Conservation (phyloP, 2,113 vertebrate species). For the Ursus arctos region DNA sequence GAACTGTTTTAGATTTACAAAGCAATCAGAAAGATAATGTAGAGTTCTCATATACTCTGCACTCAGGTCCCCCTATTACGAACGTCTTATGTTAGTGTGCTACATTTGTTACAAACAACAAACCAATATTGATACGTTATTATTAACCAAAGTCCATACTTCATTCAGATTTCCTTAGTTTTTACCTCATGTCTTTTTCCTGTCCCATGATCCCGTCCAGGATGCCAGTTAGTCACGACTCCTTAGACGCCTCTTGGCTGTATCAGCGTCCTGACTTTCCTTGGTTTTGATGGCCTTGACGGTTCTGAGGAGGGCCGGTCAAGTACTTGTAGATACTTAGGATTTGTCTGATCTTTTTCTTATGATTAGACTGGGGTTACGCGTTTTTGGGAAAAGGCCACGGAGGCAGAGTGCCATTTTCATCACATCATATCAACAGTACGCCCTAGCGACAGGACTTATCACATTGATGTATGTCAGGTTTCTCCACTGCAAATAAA, state of each 20-base stretch:
- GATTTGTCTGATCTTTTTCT: not conserved
- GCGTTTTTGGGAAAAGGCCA: not conserved
- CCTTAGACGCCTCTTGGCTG: not conserved
- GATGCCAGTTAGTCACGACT: not conserved
- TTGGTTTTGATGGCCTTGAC: not conserved
- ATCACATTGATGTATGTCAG: not conserved
- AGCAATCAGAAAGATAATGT: not conserved
- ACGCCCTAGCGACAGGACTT: not conserved
- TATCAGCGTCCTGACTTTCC: not conserved
- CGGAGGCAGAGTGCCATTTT: not conserved
- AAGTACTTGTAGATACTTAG: not conserved
- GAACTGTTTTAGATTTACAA: not conserved
- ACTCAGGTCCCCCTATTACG: not conserved
- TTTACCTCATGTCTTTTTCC: not conserved
- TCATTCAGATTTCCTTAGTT: not conserved
- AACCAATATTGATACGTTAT: not conserved
- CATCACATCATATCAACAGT: not conserved
- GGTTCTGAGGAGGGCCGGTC: not conserved
- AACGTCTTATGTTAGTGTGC: not conserved
- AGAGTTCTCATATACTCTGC: not conserved
- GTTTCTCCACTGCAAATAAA: not conserved
- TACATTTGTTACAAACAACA: not conserved
- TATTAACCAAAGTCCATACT: not conserved
- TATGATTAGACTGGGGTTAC: not conserved
- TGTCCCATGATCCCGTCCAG: not conserved